These are phyloP conservation scores for Thamnophis elegans DNA, from an alignment of 2,797 vertebrate genomes.

Conservation along the genomic window DNA sequence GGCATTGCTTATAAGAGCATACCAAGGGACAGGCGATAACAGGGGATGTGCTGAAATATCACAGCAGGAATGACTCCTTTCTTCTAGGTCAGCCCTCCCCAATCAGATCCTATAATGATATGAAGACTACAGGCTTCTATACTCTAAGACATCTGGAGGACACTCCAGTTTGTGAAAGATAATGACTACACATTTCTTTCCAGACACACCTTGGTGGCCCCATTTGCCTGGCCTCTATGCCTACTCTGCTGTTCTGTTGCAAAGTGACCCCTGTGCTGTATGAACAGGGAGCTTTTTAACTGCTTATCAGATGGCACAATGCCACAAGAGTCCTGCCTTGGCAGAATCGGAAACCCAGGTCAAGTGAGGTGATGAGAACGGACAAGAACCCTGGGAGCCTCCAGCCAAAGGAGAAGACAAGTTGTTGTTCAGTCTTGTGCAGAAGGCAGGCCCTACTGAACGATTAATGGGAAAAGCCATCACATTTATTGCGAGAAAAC, in stretches of 20 bases:
- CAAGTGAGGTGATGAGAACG: constrained; percentile 28
- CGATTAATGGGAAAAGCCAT: constrained; percentile 56
- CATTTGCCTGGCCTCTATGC: neutral
- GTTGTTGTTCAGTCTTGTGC: constrained; percentile 19
- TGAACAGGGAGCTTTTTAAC: neutral
- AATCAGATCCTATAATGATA: neutral
- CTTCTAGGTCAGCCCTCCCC: neutral
- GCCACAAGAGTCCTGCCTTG: neutral
- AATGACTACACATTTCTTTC: neutral
- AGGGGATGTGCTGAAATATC: neutral
- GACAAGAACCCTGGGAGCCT: neutral
- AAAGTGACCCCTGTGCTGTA: neutral
- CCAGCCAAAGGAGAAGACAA: constrained; percentile 41
- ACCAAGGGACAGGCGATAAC: accelerated
- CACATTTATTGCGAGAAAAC: constrained; percentile 63
- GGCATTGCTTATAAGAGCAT: neutral
- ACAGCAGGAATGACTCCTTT: neutral
- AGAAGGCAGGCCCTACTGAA: constrained; percentile 32
- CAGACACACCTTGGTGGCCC: accelerated
- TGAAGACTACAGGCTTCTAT: neutral
- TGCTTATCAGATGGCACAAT: neutral
- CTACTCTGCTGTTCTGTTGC: neutral
- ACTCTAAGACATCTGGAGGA: neutral
- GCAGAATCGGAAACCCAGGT: neutral
- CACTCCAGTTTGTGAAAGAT: neutral